Evolutionary conservation across 2,888 invertebrate genomes (phyloP), one percentile per base, ranked within the genome.

Genomic region (Osmoderma eremita): DNA sequence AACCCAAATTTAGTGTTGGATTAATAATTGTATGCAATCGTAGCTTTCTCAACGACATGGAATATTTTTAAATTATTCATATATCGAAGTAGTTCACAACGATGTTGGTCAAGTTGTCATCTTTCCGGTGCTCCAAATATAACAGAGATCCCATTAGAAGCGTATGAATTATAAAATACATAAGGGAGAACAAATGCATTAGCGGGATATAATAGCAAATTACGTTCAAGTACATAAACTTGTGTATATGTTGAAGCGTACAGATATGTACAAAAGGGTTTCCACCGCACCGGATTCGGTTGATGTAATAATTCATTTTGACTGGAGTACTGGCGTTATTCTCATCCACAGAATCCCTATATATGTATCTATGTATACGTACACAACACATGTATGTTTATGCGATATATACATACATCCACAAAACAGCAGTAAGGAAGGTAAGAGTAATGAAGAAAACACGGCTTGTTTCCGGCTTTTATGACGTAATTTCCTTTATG

Each of bases 401-500:
- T n/a, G n/a, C n/a, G n/a, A 42, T 42, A 36, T 6, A 41, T 42
- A 24, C 50, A 50, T 54, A 67, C 69, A 65, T 64, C n/a, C n/a
- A n/a, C n/a, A n/a, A n/a, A n/a, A 67, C 62, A 65, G 56, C 58
- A 48, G 68, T 62, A 69, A 65, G 69, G 70, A 72, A 71, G 72
- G 70, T 72, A 68, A 71, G 74, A 72, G 74, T 74, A 76, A 77
- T 77, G 76, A 76, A 76, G 75, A 75, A 76, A 74, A 74, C 74
- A 75, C 74, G 74, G 74, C 75, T 74, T 71, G 75, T 74, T 77
- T 75, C 76, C 76, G 74, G 74, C 73, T 74, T 76, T 76, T 77
- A 77, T 75, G 74, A 74, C 75, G 73, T 75, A 74, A 75, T 77
- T 76, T 76, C 75, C 76, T 75, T 75, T 75, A 77, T 76, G 76